Evolutionary conservation across 2,113 vertebrate genomes (phyloP).

Genomic region (Ctenomys sociabilis): DNA sequence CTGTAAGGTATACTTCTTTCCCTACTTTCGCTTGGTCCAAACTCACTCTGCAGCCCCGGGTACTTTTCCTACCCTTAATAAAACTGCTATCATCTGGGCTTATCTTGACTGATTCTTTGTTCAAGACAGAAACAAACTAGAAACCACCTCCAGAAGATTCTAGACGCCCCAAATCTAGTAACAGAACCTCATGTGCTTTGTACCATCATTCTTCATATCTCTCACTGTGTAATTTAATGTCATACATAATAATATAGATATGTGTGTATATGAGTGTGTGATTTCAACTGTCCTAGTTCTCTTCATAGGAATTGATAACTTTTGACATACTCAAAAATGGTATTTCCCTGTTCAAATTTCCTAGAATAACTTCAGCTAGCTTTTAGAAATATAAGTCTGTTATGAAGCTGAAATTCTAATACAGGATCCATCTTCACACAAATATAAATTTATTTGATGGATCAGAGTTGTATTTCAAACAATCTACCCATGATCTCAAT

Average conservation of each 20-base stretch:
- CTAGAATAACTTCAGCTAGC: neutral
- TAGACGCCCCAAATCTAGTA: neutral
- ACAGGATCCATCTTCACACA: neutral
- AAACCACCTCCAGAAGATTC: neutral
- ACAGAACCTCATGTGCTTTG: neutral
- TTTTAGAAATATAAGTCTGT: slow-evolving; percentile 27
- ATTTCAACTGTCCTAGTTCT: neutral
- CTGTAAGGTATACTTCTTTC: neutral
- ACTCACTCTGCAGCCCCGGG: neutral
- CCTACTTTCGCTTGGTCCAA: neutral
- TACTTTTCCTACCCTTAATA: neutral
- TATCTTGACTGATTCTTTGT: neutral
- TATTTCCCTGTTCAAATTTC: neutral
- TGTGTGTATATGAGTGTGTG: neutral
- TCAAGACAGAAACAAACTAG: neutral
- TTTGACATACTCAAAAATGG: neutral
- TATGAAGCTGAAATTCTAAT: neutral
- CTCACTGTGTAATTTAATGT: neutral
- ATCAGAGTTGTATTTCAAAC: neutral
- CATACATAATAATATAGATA: neutral
- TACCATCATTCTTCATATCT: neutral
- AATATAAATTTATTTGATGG: neutral
- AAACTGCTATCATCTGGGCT: neutral
- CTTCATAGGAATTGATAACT: neutral
- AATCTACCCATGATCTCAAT: too few relatives aligned